phyloP scores from a whole-genome alignment of 2,888 invertebrate genomes.

The Ichneumoninae sp. region DNA sequence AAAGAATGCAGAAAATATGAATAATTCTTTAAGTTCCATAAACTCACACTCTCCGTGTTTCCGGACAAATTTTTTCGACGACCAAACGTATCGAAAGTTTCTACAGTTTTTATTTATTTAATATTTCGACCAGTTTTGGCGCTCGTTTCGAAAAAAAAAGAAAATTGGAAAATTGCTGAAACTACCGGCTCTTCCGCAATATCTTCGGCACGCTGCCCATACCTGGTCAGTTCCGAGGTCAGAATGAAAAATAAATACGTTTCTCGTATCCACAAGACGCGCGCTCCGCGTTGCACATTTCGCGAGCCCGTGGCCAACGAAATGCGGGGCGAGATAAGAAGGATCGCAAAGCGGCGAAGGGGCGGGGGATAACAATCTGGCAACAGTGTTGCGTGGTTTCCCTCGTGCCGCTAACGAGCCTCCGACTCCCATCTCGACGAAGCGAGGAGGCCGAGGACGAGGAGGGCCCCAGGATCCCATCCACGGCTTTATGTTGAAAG shows the following conservation, averaged over 20 bases:
- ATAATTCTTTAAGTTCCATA: neutral
- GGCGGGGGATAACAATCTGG: conserved; percentile 79
- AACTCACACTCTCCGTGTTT: neutral
- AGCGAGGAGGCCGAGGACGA: conserved; percentile 54
- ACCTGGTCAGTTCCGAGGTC: neutral
- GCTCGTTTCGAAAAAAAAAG: neutral
- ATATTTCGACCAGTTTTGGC: neutral
- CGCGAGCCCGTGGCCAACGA: conserved; percentile 35
- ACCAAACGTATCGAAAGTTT: neutral
- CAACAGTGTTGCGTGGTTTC: conserved; percentile 80
- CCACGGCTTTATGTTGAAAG: conserved; percentile 74
- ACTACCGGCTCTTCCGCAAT: neutral
- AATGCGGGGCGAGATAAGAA: conserved; percentile 44
- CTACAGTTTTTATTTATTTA: neutral
- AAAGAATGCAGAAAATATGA: neutral
- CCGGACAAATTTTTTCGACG: too few species aligned
- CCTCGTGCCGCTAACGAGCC: conserved; percentile 82
- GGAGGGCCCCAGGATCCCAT: conserved; percentile 67
- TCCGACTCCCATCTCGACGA: conserved; percentile 76
- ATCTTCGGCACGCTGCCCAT: conserved; percentile 14
- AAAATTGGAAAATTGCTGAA: neutral
- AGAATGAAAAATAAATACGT: conserved; percentile 58
- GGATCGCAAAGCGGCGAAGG: conserved; percentile 37
- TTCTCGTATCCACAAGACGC: conserved; percentile 19
- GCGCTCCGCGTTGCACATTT: conserved; percentile 55